Conservation (phyloP, 2,797 vertebrate genomes). For the Molothrus ater region DNA sequence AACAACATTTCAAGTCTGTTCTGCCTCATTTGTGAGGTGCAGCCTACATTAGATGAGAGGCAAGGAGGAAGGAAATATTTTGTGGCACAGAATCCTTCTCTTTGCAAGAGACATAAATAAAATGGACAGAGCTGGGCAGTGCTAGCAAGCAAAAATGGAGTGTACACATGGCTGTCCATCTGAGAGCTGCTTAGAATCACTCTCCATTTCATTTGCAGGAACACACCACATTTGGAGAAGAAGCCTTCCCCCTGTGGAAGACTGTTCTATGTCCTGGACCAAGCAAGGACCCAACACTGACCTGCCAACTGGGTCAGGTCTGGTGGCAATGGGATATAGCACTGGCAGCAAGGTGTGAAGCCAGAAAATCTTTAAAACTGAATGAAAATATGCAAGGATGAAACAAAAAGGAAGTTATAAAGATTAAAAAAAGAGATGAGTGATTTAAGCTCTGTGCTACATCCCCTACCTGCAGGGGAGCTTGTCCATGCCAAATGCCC, state of each 20-base stretch:
- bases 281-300: fast-evolving
- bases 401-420: neutral
- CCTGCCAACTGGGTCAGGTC: neutral
- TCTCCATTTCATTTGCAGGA: too few relatives aligned
- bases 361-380: neutral
- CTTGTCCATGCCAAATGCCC: neutral
- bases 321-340: fast-evolving
- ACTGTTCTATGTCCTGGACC: neutral
- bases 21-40: slow-evolving; percentile 15
- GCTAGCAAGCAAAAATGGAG: neutral
- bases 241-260: neutral
- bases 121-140: neutral
- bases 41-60: neutral
- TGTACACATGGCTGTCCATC: fast-evolving
- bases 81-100: neutral
- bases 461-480: neutral
- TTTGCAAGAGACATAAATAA: neutral
- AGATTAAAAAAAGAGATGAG: neutral
- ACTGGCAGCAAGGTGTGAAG: neutral
- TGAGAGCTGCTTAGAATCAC: neutral
- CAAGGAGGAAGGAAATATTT: neutral
- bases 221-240: neutral
- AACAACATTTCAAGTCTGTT: slow-evolving; percentile 28
- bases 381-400: neutral
- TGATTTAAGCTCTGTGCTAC: neutral